These are phyloP conservation scores for Leptopilina drosophilae DNA, from an alignment of 2,888 invertebrate genomes.

Conservation along the genomic window DNA sequence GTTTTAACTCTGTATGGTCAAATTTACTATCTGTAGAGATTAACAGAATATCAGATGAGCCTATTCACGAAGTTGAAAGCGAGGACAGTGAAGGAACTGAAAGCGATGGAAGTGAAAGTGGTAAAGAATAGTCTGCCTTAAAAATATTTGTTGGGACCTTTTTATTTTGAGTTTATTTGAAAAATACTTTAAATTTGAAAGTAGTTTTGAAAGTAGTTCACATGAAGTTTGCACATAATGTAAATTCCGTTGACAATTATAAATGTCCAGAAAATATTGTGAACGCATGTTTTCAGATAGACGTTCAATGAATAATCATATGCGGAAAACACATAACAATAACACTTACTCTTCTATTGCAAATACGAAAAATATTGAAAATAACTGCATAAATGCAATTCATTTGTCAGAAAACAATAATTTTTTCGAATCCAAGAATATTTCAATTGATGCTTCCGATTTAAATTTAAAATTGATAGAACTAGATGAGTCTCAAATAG, in stretches of 20 bases:
- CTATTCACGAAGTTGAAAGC: background rate
- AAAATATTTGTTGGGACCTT: background rate
- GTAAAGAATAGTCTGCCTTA: background rate
- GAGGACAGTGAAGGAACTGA: background rate
- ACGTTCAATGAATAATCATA: background rate
- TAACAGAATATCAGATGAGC: background rate
- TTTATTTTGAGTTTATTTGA: constrained; percentile 1
- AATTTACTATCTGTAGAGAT: background rate
- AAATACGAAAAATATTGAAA: too few species aligned
- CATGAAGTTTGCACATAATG: too few species aligned
- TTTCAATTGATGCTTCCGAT: too few species aligned
- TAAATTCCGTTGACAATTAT: constrained; percentile 9
- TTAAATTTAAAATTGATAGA: background rate
- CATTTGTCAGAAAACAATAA: too few species aligned
- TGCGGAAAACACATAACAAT: too few species aligned
- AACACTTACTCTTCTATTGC: too few species aligned
- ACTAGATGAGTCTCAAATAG: background rate
- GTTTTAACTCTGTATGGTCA: background rate
- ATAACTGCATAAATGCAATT: too few species aligned
- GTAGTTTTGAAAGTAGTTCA: background rate
- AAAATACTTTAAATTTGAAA: background rate
- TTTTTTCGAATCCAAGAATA: too few species aligned
- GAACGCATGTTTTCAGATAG: background rate
- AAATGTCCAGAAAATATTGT: background rate
- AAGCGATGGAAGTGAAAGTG: background rate